phyloP scores from a whole-genome alignment of 2,888 invertebrate species.

The Mechanitis mazaeus region DNA sequence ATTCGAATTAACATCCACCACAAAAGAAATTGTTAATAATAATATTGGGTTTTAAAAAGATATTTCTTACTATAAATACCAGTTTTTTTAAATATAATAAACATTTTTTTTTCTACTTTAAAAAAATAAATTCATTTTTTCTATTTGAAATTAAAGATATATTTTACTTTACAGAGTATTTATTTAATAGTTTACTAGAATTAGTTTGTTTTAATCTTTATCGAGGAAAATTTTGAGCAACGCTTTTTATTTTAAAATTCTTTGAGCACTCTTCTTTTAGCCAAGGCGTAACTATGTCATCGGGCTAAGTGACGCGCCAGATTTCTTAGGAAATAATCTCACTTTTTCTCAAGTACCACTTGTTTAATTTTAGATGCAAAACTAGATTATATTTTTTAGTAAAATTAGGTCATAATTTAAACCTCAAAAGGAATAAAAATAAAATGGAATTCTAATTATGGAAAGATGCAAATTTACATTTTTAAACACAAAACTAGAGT shows the following conservation, averaged over 20 bases:
- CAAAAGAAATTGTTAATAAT: no score
- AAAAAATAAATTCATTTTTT: no score
- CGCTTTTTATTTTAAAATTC: constrained; percentile 8
- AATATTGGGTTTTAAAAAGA: no score
- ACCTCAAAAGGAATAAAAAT: background rate
- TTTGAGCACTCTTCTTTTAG: constrained; percentile 5
- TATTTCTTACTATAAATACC: no score
- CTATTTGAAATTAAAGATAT: no score
- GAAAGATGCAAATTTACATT: background rate
- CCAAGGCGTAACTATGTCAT: constrained; percentile 22
- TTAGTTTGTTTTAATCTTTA: background rate
- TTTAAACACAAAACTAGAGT: no score
- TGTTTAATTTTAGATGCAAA: constrained; percentile 17
- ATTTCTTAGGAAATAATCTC: constrained; percentile 23
- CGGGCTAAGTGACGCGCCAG: constrained; percentile 20
- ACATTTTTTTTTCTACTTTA: no score
- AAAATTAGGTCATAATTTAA: constrained; percentile 6
- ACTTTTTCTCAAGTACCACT: constrained; percentile 23
- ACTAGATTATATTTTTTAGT: constrained; percentile 1
- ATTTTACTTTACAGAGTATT: no score
- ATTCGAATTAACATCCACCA: no score
- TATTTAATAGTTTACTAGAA: background rate
- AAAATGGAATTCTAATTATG: background rate
- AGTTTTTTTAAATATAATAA: no score
- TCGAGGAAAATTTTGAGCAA: constrained; percentile 7